Evolutionary conservation across 2,113 vertebrate species (phyloP).

Genomic region (Paralichthys olivaceus): DNA sequence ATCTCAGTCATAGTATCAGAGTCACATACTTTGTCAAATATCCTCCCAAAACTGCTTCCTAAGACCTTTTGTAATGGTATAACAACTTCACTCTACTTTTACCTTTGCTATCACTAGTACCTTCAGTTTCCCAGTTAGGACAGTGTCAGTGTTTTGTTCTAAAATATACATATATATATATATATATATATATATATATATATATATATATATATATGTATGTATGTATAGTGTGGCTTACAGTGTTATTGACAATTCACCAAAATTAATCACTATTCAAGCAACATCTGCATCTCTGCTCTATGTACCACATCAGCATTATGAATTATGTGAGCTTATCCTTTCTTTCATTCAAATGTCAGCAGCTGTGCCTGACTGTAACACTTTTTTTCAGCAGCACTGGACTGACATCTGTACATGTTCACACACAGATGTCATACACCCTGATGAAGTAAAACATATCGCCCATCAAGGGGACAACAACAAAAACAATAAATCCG

Average conservation of each 20-base stretch:
- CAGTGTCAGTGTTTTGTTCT: no score
- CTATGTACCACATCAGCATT: not conserved
- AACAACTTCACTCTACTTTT: not conserved
- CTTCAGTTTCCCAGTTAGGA: no score
- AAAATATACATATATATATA: no score
- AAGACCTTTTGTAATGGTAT: not conserved
- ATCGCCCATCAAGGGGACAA: slow-evolving; percentile 26
- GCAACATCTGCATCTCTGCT: slow-evolving; percentile 5
- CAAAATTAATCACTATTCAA: not conserved
- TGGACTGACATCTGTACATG: not conserved
- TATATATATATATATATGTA: no score
- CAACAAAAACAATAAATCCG: slow-evolving; percentile 2
- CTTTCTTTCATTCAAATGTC: not conserved
- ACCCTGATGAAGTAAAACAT: slow-evolving; percentile 12
- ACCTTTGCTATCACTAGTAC: not conserved
- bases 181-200: no score
- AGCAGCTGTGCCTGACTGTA: not conserved
- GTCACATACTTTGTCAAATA: not conserved
- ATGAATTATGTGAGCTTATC: slow-evolving; percentile 1
- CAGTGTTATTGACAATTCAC: not conserved
- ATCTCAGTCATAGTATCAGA: slow-evolving; percentile 1
- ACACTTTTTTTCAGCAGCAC: not conserved
- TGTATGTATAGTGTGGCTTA: no score
- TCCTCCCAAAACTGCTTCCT: not conserved
- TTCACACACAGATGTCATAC: not conserved